Conservation (phyloP, 2,888 invertebrate species). For the Xanthia togata region DNA sequence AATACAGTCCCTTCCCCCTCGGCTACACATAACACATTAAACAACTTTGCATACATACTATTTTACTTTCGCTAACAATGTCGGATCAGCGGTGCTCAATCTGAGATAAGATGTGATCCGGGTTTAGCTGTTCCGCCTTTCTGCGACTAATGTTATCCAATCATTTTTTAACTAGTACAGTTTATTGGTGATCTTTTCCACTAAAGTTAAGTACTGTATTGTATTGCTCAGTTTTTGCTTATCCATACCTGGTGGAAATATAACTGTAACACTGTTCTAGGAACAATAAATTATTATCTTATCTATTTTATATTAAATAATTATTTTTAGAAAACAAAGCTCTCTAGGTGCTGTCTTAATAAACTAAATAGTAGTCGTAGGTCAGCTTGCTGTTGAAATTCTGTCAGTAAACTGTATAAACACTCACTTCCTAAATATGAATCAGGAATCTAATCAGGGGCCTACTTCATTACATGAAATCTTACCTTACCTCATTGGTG, state of each 20-base stretch:
- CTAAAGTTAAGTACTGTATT: neutral
- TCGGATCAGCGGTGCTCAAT: conserved; percentile 36
- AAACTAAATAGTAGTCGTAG: neutral
- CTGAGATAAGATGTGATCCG: neutral
- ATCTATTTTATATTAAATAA: neutral
- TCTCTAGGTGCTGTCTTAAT: neutral
- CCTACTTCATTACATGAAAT: neutral
- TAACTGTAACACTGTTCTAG: neutral
- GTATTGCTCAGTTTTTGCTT: neutral
- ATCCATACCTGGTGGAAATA: neutral
- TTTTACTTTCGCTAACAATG: conserved; percentile 53
- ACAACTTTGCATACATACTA: conserved; percentile 58
- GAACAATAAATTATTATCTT: neutral
- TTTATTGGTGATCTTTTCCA: neutral
- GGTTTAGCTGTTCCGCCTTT: neutral
- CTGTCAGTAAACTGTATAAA: neutral
- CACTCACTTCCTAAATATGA: neutral
- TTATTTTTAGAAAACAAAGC: neutral
- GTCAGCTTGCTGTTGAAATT: neutral
- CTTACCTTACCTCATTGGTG: too few relatives aligned
- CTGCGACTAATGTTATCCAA: neutral
- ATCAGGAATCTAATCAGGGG: neutral
- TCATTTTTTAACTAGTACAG: too few relatives aligned
- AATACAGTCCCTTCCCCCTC: conserved; percentile 25
- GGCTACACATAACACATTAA: conserved; percentile 42